Evolutionary conservation across 2,888 invertebrate genomes (phyloP), one percentile per base, ranked within the genome.

Genomic region (Mylabris sibirica): DNA sequence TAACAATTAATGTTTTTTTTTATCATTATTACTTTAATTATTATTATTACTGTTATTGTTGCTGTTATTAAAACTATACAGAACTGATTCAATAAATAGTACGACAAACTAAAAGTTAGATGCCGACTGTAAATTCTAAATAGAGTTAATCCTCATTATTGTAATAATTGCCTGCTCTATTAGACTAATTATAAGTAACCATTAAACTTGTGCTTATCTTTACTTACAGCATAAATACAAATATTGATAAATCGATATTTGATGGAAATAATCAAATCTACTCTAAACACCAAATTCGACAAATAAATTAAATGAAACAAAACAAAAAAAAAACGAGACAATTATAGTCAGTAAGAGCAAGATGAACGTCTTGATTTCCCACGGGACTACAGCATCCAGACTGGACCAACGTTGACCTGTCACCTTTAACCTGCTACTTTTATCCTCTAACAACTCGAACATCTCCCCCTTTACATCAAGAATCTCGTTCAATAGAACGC

Each of bases 321-420:
- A 65, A 66, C 61, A 64, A 26, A 17, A 66, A 65, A 41, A 17
- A n/a, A 68, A 68, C 41, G 44, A 49, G n/a, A n/a, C n/a, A n/a
- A n/a, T n/a, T n/a, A n/a, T n/a, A n/a, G n/a, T n/a, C n/a, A n/a
- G 49, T 67, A 66, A 67, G 65, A 59, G 64, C 68, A 65, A 70
- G 67, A 66, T 65, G 67, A 60, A 61, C 73, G 75, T 76, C 75
- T 76, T 80, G 77, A 81, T 82, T 82, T 83, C 83, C 82, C 83
- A 83, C 82, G 81, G 80, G 80, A 80, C 75, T 68, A 66, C 78
- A 77, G 77, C 78, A 76, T 78, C 79, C 75, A 70, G 68, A 71
- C 75, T 79, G 81, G 79, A 80, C 75, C 79, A 78, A 78, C 78
- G 75, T 75, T 78, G 79, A 80, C 81, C 79, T 79, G 81, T 77